Evolutionary conservation across 2,113 vertebrate genomes (phyloP).

Genomic region (Vicugna pacos): DNA sequence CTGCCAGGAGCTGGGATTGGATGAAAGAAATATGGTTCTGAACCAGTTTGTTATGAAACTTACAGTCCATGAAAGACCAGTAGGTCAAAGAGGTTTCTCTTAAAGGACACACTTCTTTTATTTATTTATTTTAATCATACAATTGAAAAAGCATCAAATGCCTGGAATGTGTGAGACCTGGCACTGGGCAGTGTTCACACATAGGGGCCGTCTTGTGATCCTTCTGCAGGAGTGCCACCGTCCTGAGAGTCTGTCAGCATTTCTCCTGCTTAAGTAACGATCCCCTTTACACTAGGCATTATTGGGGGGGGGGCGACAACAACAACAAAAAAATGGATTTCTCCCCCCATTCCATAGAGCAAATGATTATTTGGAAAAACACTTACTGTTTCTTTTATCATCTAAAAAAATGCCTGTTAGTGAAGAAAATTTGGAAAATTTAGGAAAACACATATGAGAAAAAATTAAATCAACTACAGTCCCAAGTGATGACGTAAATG

Average conservation of each 20-base stretch:
- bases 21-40: neutral
- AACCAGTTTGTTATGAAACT: neutral
- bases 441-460: neutral
- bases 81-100: neutral
- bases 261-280: neutral
- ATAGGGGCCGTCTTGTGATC: neutral
- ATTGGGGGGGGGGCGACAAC: neutral
- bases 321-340: constrained; percentile 25
- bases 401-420: neutral
- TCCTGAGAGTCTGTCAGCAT: neutral
- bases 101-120: neutral
- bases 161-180: neutral
- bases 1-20: neutral
- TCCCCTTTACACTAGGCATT: neutral
- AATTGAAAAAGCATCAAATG: neutral
- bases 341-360: neutral
- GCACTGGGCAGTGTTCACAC: neutral
- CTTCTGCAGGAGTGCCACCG: neutral
- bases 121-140: neutral
- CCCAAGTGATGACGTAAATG: neutral
- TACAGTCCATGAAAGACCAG: neutral
- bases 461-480: neutral
- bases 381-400: neutral
- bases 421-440: constrained; percentile 16
- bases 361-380: neutral